Evolutionary conservation across 2,113 vertebrate genomes (phyloP).

Genomic region (Rhizomys pruinosus): DNA sequence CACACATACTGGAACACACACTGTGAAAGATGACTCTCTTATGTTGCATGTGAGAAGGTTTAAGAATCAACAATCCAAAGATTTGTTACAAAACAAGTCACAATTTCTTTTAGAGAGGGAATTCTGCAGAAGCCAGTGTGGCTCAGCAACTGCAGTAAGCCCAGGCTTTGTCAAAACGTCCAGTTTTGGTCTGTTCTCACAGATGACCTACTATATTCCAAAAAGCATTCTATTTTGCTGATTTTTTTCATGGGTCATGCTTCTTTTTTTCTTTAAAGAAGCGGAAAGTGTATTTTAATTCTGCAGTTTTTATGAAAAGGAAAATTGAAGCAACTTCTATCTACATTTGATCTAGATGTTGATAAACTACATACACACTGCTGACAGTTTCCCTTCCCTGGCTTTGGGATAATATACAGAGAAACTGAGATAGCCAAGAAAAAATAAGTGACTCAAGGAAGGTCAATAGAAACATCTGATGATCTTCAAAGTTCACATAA

Average conservation of each 20-base stretch:
- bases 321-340: constrained; percentile 41
- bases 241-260: background rate
- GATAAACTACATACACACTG: background rate
- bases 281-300: constrained; percentile 26
- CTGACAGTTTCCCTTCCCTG: background rate
- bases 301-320: background rate
- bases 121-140: constrained; percentile 39
- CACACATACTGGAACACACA: too few species aligned
- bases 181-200: constrained; percentile 3
- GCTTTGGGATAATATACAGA: constrained; percentile 41
- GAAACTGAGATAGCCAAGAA: constrained; percentile 14
- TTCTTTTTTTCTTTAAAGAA: constrained; percentile 58
- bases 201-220: constrained; percentile 21
- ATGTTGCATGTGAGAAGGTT: background rate
- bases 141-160: constrained; percentile 17
- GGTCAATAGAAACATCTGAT: background rate
- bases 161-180: constrained; percentile 28
- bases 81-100: too few species aligned
- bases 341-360: constrained; percentile 6
- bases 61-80: constrained; percentile 42
- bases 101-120: constrained; percentile 44
- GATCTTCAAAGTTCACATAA: background rate
- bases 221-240: constrained; percentile 39
- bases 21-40: background rate
- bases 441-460: constrained; percentile 20